Evolutionary conservation across 2,113 vertebrate species (phyloP).

Genomic region (Pao palembangensis): DNA sequence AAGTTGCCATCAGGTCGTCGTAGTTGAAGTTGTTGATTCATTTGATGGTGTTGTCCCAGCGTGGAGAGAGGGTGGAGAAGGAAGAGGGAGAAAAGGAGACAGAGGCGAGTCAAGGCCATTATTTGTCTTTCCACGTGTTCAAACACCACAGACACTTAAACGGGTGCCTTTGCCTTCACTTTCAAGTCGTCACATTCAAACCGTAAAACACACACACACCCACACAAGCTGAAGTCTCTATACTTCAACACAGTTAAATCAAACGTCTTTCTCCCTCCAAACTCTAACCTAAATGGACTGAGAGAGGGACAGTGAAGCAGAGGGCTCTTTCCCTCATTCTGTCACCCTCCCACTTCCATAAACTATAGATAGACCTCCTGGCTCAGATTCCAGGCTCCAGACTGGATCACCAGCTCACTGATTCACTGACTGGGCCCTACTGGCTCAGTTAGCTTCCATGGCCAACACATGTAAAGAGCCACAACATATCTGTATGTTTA

Average conservation of each 20-base stretch:
- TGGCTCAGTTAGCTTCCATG: conserved; percentile 7
- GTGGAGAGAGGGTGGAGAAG: conserved; percentile 45
- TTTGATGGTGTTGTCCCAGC: conserved; percentile 54
- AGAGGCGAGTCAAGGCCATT: conserved; percentile 60
- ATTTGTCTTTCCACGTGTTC: conserved; percentile 7
- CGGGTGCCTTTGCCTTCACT: conserved; percentile 29
- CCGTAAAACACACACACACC: conserved; percentile 3
- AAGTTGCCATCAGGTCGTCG: conserved; percentile 41
- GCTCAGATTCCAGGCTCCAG: conserved; percentile 62
- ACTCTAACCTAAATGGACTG: conserved; percentile 29
- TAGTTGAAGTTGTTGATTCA: conserved; percentile 49
- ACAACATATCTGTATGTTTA: background rate
- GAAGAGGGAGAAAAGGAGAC: conserved; percentile 54
- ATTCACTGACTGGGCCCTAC: conserved; percentile 19
- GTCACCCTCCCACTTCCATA: conserved; percentile 60
- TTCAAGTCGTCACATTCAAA: conserved; percentile 5
- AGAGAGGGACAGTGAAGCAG: conserved; percentile 19
- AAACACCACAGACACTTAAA: conserved; percentile 13
- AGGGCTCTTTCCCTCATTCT: conserved; percentile 22
- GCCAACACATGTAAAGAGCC: background rate
- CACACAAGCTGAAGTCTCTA: conserved; percentile 5
- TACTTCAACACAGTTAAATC: conserved; percentile 17
- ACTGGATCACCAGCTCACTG: conserved; percentile 39
- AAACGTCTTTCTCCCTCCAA: conserved; percentile 22
- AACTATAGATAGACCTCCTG: conserved; percentile 72